phyloP scores from a whole-genome alignment of 2,113 vertebrate genomes.

The Nothocercus nigrocapillus region DNA sequence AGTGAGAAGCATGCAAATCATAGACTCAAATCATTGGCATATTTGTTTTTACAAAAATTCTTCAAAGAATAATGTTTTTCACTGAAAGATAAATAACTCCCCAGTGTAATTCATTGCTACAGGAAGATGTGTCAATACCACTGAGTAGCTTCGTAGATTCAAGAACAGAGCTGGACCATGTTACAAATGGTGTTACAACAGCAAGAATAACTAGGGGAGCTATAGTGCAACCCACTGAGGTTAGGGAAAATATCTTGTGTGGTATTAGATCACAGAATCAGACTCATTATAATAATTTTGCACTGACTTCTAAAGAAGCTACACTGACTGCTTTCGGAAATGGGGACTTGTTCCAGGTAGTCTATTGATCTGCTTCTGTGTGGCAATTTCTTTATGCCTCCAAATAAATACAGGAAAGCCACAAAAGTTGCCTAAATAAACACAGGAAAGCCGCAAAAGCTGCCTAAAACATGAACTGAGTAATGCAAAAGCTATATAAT shows the following conservation, averaged over 20 bases:
- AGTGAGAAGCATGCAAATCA: not conserved
- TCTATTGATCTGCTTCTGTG: slow-evolving; percentile 16
- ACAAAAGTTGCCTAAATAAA: slow-evolving; percentile 21
- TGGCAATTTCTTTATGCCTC: not conserved
- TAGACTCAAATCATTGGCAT: not conserved
- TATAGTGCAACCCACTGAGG: not conserved
- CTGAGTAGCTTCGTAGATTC: not conserved
- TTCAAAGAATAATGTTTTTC: not conserved
- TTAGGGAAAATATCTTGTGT: slow-evolving; percentile 4
- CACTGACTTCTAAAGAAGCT: not conserved
- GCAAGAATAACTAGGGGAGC: not conserved
- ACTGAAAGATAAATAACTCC: not conserved
- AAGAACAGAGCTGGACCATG: not conserved
- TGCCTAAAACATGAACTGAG: slow-evolving; percentile 4
- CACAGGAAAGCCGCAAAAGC: not conserved
- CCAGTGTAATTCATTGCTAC: not conserved
- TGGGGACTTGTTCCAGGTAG: not conserved
- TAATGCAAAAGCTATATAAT: not conserved
- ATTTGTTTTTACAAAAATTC: not conserved
- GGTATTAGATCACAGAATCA: not conserved
- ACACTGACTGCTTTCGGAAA: not conserved
- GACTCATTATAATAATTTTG: slow-evolving; percentile 13
- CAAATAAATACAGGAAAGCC: slow-evolving; percentile 5
- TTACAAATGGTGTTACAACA: not conserved
- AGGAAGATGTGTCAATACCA: not conserved